Conservation (phyloP, 2,797 vertebrate genomes). For the Prionace glauca region DNA sequence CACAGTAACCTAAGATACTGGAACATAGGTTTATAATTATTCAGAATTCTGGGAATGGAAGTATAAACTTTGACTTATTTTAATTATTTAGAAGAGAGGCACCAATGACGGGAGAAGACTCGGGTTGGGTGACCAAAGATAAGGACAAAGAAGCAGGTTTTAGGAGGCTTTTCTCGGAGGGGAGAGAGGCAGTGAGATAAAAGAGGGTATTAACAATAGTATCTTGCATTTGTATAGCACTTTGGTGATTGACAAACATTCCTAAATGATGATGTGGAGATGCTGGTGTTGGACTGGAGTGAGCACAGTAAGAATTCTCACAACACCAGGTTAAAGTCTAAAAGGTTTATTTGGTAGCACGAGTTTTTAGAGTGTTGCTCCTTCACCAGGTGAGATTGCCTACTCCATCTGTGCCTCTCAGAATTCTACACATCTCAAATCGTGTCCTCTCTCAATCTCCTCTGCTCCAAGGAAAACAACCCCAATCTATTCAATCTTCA, state of each 20-base stretch:
- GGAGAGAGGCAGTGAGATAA: not conserved
- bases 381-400: too few relatives aligned
- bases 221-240: not conserved
- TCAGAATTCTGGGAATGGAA: not conserved
- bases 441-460: too few relatives aligned
- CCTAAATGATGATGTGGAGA: not conserved
- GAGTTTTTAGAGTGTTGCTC: too few relatives aligned
- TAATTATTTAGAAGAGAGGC: not conserved
- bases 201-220: not conserved
- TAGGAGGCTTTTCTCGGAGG: not conserved
- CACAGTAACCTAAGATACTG: not conserved
- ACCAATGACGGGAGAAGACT: not conserved
- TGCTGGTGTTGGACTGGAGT: too few relatives aligned
- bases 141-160: not conserved
- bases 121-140: not conserved
- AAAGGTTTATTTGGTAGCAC: too few relatives aligned
- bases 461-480: too few relatives aligned
- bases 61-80: too few relatives aligned
- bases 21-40: not conserved
- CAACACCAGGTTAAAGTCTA: too few relatives aligned
- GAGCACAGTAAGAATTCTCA: too few relatives aligned
- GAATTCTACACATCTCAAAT: too few relatives aligned
- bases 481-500: too few relatives aligned
- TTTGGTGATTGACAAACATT: not conserved
- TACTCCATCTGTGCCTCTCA: too few relatives aligned